Conservation (phyloP, 2,113 vertebrate species). For the Natator depressus region DNA sequence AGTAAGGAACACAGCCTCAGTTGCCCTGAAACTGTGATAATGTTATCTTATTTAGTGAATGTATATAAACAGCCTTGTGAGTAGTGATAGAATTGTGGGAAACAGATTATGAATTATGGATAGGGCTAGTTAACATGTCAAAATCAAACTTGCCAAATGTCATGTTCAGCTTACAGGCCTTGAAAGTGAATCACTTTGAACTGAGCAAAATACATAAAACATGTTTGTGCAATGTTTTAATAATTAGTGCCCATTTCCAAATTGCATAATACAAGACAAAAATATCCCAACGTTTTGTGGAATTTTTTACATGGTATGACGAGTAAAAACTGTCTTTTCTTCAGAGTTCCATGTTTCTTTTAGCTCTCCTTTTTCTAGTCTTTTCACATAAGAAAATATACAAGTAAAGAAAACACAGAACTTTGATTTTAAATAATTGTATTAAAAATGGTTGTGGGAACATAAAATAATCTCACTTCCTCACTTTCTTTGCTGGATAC, state of each 20-base stretch:
- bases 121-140: background rate
- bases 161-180: background rate
- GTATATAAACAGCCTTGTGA: background rate
- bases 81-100: background rate
- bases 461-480: background rate
- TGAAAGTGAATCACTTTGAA: background rate
- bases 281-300: background rate
- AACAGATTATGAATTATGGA: background rate
- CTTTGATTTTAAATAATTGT: background rate
- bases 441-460: background rate
- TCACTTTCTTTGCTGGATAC: background rate
- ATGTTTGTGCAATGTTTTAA: background rate
- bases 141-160: background rate
- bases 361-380: background rate
- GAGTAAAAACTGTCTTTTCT: background rate
- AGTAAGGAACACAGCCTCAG: no score
- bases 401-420: background rate
- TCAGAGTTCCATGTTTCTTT: background rate
- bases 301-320: background rate
- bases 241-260: background rate
- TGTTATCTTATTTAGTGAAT: background rate
- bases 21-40: no score
- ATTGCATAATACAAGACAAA: background rate
- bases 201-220: rapidly evolving
- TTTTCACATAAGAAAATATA: background rate